Evolutionary conservation across 2,888 invertebrate species (phyloP), one percentile per base, ranked within the genome.

Genomic region (Macrophya annulata): DNA sequence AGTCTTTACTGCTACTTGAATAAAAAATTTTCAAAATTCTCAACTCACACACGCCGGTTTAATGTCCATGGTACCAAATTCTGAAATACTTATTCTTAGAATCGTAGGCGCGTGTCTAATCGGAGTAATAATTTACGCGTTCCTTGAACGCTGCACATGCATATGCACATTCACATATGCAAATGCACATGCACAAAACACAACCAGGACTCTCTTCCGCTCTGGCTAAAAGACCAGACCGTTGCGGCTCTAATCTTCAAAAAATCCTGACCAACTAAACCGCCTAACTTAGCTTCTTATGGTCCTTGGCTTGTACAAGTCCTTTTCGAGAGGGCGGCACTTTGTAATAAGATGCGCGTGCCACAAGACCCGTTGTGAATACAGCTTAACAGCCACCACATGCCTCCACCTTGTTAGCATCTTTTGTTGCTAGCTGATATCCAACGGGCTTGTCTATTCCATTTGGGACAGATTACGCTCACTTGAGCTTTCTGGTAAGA

Each of bases 331-430:
- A 89, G 89, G 88, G 90, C 90, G 90, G 88, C 87, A 88, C 92
- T 93, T 93, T 93, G 93, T 92, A 93, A 93, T 90, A 89, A 88
- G 93, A 93, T 89, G 91, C 92, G 92, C 90, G 92, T 90, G 91
- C 90, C 90, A 87, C 88, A 88, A 89, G 87, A 85, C 45, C 84
- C 71, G 8, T 10, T 37, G 79, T 85, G 77, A 65, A 72, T 85
- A 25, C 62, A 87, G 89, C 87, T 51, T 85, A 89, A 89, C 91
- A 4, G 51, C 43, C 21, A 31, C 81, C 91, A 91, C 89, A 91
- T 91, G 91, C 89, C 81, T 88, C 85, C 87, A 87, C 87, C 90
- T 91, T 89, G 89, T 90, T 90, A 90, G 90, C 86, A 87, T 87
- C 85, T 87, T 87, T 89, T 87, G 88, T 89, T 88, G 87, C 85